A percentile compares a stretch with the other conserved stretches of the same genome.
phyloP scores from a whole-genome alignment of 2,888 invertebrate genomes.

The Noctua pronuba region DNA sequence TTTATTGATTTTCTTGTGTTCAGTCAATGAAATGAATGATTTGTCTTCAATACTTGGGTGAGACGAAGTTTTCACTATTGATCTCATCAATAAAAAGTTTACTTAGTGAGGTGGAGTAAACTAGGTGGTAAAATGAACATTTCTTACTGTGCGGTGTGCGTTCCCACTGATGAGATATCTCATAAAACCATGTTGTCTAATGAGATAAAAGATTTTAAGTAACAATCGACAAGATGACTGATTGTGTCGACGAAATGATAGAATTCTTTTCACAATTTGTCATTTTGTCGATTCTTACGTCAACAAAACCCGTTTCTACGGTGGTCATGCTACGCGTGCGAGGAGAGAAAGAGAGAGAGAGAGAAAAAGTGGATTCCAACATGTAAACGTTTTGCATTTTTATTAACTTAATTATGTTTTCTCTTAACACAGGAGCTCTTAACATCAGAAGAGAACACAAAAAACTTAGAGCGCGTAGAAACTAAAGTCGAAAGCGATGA shows the following conservation, averaged over 20 bases:
- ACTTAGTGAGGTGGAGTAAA: neutral
- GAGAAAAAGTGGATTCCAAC: neutral
- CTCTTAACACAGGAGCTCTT: conserved; percentile 83
- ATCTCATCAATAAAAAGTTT: neutral
- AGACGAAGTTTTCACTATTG: neutral
- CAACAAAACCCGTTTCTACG: no score
- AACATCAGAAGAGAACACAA: conserved; percentile 87
- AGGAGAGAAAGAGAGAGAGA: neutral
- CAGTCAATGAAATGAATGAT: neutral
- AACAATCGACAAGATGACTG: no score
- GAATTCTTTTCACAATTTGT: no score
- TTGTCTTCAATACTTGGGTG: neutral
- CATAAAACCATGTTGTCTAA: neutral
- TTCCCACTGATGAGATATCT: neutral
- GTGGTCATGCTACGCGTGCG: no score
- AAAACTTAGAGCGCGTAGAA: conserved; percentile 87
- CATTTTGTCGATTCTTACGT: no score
- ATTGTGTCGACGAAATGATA: no score
- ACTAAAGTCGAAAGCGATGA: conserved; percentile 89
- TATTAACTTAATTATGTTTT: neutral
- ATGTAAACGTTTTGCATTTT: neutral
- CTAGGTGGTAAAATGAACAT: neutral
- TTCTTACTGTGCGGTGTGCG: no score
- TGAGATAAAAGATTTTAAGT: neutral
- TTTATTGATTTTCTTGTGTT: conserved; percentile 8